A percentile compares a stretch with the other conserved stretches of the same genome.
These are phyloP conservation scores for Cossypha heuglini DNA, from an alignment of 2,797 vertebrate species.

Conservation along the genomic window DNA sequence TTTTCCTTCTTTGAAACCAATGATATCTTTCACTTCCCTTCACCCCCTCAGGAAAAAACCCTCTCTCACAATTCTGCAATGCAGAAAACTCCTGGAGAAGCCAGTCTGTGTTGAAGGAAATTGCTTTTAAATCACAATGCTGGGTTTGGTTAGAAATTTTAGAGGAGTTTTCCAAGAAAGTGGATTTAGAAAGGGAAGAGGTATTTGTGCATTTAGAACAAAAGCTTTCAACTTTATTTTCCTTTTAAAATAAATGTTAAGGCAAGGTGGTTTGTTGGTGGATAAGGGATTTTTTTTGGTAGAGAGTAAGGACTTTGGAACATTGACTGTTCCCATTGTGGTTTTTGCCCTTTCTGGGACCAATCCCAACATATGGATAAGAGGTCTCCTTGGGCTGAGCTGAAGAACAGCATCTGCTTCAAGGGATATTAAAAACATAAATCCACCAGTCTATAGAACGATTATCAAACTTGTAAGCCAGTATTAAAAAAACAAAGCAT, in stretches of 20 bases:
- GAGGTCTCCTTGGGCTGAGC: constrained; percentile 19
- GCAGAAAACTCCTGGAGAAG: constrained; percentile 18
- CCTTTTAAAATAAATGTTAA: constrained; percentile 68
- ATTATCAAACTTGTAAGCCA: constrained; percentile 43
- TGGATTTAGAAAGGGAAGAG: constrained; percentile 55
- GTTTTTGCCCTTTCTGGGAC: constrained; percentile 42
- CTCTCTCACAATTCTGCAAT: not conserved
- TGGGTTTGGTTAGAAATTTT: constrained; percentile 24
- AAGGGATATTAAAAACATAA: constrained; percentile 21
- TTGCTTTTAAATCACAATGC: constrained; percentile 23
- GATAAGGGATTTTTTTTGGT: constrained; percentile 66
- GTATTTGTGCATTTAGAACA: constrained; percentile 71
- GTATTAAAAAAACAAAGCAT: not conserved
- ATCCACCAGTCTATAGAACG: constrained; percentile 46
- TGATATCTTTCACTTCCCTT: constrained; percentile 42
- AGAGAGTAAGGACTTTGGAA: constrained; percentile 50
- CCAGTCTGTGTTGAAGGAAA: constrained; percentile 25
- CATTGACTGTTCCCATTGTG: not conserved
- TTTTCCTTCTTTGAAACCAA: constrained; percentile 58
- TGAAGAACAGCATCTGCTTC: constrained; percentile 55
- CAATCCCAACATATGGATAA: not conserved
- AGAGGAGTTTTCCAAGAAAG: constrained; percentile 24
- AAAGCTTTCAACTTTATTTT: constrained; percentile 68
- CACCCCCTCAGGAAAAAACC: not conserved
- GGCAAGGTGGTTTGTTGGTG: constrained; percentile 70